Conservation (phyloP, 2,797 vertebrate genomes). For the Glyptemys insculpta region DNA sequence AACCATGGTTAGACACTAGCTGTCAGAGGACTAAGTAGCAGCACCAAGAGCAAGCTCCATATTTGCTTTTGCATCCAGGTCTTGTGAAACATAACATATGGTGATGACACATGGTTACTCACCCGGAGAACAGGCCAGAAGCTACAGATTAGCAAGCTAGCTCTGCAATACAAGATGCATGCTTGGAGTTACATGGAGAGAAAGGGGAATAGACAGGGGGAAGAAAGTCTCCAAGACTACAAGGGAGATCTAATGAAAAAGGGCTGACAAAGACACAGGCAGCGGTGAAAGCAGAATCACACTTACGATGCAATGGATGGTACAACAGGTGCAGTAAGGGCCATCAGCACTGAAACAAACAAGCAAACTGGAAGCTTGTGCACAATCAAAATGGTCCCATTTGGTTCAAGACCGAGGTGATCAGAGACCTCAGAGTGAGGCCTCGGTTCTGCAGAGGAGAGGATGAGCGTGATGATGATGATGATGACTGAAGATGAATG, state of each 20-base stretch:
- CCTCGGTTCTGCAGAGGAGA: slow-evolving; percentile 44
- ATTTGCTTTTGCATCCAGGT: accelerated
- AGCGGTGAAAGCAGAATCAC: slow-evolving; percentile 55
- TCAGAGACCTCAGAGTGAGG: slow-evolving; percentile 49
- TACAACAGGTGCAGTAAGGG: slow-evolving; percentile 63
- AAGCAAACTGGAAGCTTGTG: slow-evolving; percentile 59
- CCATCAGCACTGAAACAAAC: slow-evolving; percentile 33
- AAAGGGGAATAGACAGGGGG: neutral
- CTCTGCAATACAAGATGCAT: neutral
- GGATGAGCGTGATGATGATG: slow-evolving; percentile 13
- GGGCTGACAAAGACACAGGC: slow-evolving; percentile 55
- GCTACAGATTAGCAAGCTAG: accelerated
- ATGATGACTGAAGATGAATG: slow-evolving; percentile 12
- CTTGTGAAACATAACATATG: neutral
- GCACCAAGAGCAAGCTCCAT: neutral
- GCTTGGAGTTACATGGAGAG: neutral
- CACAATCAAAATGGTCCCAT: neutral
- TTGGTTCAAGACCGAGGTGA: slow-evolving; percentile 53
- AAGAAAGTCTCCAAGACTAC: neutral
- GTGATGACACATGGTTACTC: accelerated
- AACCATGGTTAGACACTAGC: neutral
- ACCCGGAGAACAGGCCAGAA: slow-evolving; percentile 48
- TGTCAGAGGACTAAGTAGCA: neutral
- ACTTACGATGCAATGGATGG: slow-evolving; percentile 54
- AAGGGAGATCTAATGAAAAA: slow-evolving; percentile 57